Percentiles rank a stretch among this genome's conserved stretches.
Evolutionary conservation across 1,140 invertebrate genomes (phyloP).

Genomic region (Venturia canescens): DNA sequence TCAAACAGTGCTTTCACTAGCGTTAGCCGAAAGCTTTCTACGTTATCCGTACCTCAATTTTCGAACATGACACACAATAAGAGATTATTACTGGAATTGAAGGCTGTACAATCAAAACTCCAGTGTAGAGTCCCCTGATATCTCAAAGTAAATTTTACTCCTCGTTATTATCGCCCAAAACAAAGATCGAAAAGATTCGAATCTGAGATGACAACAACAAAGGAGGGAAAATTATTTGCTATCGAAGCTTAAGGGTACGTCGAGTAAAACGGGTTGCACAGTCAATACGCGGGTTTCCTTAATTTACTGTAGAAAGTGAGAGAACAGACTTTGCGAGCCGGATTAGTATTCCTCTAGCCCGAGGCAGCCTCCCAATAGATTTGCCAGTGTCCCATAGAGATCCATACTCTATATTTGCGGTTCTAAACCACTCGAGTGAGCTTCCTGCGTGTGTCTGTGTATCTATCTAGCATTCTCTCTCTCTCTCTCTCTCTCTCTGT

Average conservation of each 20-base stretch:
- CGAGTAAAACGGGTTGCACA: background rate
- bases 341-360: background rate
- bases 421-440: background rate
- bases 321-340: background rate
- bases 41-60: too few species aligned
- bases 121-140: background rate
- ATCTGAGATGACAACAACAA: background rate
- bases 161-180: background rate
- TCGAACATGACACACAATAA: too few species aligned
- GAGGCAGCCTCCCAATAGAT: background rate
- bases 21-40: too few species aligned
- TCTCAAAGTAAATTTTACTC: background rate
- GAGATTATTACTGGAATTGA: too few species aligned
- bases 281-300: background rate
- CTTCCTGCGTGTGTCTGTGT: slow-evolving; percentile 11
- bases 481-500: slow-evolving; percentile 1
- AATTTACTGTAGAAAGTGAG: background rate
- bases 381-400: background rate
- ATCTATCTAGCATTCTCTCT: background rate
- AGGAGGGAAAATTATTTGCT: background rate
- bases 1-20: too few species aligned
- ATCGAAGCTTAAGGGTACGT: background rate
- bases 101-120: too few species aligned
- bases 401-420: background rate
- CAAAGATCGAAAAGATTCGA: background rate